phyloP scores from a whole-genome alignment of 2,797 vertebrate genomes.

The Vultur gryphus region DNA sequence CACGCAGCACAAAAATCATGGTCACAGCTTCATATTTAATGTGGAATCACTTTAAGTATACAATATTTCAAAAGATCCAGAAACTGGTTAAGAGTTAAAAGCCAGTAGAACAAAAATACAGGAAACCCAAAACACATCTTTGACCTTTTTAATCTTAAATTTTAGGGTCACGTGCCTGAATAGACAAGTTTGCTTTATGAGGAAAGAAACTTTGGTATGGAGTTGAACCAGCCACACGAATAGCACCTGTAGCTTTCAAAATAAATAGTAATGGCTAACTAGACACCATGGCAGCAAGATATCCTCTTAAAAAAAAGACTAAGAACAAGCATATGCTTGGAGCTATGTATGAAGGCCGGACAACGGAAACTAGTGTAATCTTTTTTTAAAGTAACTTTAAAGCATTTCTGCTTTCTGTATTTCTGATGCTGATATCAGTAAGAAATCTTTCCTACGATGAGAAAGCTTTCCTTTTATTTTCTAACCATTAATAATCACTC shows the following conservation, averaged over 20 bases:
- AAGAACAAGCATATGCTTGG: neutral
- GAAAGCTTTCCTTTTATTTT: neutral
- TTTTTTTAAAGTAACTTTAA: neutral
- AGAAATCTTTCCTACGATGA: neutral
- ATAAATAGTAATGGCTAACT: conserved; percentile 37
- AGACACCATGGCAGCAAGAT: neutral
- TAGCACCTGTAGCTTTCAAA: conserved; percentile 50
- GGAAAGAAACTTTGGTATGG: conserved; percentile 49
- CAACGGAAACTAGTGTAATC: neutral
- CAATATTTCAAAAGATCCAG: conserved; percentile 54
- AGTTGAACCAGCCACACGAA: conserved; percentile 37
- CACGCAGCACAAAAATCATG: conserved; percentile 16
- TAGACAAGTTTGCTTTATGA: neutral
- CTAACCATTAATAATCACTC: neutral
- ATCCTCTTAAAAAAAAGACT: neutral
- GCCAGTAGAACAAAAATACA: conserved; percentile 47
- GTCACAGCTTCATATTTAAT: conserved; percentile 66
- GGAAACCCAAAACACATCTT: conserved; percentile 26
- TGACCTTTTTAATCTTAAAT: conserved; percentile 37
- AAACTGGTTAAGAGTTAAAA: conserved; percentile 34
- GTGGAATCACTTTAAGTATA: conserved; percentile 56
- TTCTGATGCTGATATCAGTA: neutral
- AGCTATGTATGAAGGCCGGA: neutral
- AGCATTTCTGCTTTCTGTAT: neutral
- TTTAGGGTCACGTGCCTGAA: neutral